Base-by-base conservation (phyloP, 2,888 invertebrate species). In the Heteropelma amictum region DNA sequence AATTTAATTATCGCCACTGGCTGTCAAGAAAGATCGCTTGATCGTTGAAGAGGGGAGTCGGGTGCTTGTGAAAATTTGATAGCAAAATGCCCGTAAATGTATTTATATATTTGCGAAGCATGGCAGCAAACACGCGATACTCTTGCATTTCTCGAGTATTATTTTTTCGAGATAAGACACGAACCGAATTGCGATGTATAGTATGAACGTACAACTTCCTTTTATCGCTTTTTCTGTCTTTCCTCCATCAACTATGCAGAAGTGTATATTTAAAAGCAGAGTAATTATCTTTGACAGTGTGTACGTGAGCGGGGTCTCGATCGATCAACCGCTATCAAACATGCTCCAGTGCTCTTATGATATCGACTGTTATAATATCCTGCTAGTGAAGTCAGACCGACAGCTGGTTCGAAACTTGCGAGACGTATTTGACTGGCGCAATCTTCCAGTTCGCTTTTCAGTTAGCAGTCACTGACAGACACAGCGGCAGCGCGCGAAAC, bases 141-240 rank as follows among this genome's bases (percentile, higher is more conserved):
- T 70, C 63, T 28, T 30, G 49, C 42, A 49, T 42, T 58, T 69
- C 53, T 21, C 30, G 51, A 64, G 38, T 8, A 26, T 26, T 51
- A 10, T 63, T 65, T 60, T 70, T 60, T 58, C 53, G 30, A 19
- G 60, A 74, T 74, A 65, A 72, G 72, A 67, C 72, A 72, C 72
- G 72, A 61, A 72, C 38, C 42, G 54, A 73, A 68, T 68, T 68
- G 61, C 61, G 49, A 51, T 53, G 54, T 21, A 63, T 26, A 63
- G 47, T 23, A n/a, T n/a, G n/a, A n/a, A n/a, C 10, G 17, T 23
- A 23, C 3, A 5, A 49, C 40, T 21, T 58, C 6, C 12, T 65
- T 8, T 14, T 35, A 21, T n/a, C 33, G 60, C 23, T 28, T 33
- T 47, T 23, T 10, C 7, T 53, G 5, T 33, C 19, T 17, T 8